Base-by-base conservation (phyloP, 2,888 invertebrate species). In the Cheilosia soror region DNA sequence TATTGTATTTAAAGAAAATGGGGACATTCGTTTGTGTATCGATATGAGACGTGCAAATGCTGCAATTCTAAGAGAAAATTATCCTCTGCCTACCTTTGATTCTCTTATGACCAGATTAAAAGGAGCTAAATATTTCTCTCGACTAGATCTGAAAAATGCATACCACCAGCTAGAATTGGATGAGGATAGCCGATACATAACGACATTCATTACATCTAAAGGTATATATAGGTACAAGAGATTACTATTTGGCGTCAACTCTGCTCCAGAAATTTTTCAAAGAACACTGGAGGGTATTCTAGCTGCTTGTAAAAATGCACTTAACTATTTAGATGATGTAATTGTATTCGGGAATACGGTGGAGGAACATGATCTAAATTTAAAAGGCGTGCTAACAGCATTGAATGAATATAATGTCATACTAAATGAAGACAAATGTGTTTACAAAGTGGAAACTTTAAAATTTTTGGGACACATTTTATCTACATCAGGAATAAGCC, bases 181-280 rank as follows among this genome's bases (percentile, higher is more conserved):
- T 11, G 42, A 58, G 40, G 57, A 57, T 6, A 68, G 68, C 55
- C 51, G 72, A 40, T n/a, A 60, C 11, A 83, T 83, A 20, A 77
- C 75, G 13, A 79, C 66, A 5, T 75, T 79, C 25, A 65, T 82
- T 4, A 76, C 76, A 20, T 58, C 63, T 37, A 82, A 71, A 37
- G 65, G 76, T 0, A 31, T 79, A 58, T 89, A 88, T 73, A 65
- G 89, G 11, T 91, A 90, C 68, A 91, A 90, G 75, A 68, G 90
- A 9, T 51, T 91, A 4, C 89, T 90, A 89, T 91, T 91, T 68
- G 90, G 90, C 0, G 88, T 90, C 0, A 29, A 29, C 29, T 29
- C 29, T 29, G 29, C 63, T 6, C 62, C 69, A 5, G 77, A 73
- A 40, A 62, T 63, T n/a, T 73, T 75, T 31, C 89, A 89, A 87